A percentile compares a stretch with the other conserved stretches of the same genome.
phyloP scores from a whole-genome alignment of 2,797 vertebrate species.

The Helostoma temminkii region DNA sequence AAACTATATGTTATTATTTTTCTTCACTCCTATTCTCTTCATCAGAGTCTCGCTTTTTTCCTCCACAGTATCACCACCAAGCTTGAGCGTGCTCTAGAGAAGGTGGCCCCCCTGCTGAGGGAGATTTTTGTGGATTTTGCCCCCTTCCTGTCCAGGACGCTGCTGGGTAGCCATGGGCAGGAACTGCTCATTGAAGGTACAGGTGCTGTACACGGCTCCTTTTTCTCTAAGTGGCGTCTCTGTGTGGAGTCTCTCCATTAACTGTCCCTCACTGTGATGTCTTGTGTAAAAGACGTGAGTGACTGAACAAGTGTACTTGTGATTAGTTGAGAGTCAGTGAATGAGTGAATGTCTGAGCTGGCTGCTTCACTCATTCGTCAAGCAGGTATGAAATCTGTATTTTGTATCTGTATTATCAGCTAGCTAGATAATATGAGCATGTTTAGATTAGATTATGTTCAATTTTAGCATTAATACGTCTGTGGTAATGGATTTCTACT shows the following conservation, averaged over 20 bases:
- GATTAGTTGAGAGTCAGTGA: constrained; percentile 3
- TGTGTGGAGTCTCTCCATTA: constrained; percentile 83
- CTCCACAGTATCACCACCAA: constrained; percentile 95
- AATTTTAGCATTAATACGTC: background rate
- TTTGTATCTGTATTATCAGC: constrained; percentile 47
- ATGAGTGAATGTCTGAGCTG: constrained; percentile 59
- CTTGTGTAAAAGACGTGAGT: constrained; percentile 30
- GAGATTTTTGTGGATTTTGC: constrained; percentile 99
- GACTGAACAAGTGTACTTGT: constrained; percentile 20
- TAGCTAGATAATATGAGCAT: constrained; percentile 44
- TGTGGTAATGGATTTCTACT: constrained; percentile 13
- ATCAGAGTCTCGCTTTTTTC: constrained; percentile 14
- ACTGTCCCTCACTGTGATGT: constrained; percentile 75
- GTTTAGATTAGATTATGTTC: constrained; percentile 61
- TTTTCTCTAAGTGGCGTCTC: constrained; percentile 86
- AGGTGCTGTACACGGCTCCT: constrained; percentile 88
- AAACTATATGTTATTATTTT: constrained; percentile 41
- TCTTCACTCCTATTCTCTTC: constrained; percentile 27
- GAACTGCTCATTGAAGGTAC: constrained; percentile 99
- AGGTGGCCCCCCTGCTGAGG: constrained; percentile 96
- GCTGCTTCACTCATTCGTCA: constrained; percentile 78
- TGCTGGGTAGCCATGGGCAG: constrained; percentile 99
- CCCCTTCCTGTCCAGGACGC: constrained; percentile 95
- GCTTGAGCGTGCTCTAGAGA: constrained; percentile 98
- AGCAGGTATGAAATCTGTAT: constrained; percentile 72